Evolutionary conservation across 2,113 vertebrate genomes (phyloP), one percentile per base, ranked within the genome.

Genomic region (Callorhinus ursinus): DNA sequence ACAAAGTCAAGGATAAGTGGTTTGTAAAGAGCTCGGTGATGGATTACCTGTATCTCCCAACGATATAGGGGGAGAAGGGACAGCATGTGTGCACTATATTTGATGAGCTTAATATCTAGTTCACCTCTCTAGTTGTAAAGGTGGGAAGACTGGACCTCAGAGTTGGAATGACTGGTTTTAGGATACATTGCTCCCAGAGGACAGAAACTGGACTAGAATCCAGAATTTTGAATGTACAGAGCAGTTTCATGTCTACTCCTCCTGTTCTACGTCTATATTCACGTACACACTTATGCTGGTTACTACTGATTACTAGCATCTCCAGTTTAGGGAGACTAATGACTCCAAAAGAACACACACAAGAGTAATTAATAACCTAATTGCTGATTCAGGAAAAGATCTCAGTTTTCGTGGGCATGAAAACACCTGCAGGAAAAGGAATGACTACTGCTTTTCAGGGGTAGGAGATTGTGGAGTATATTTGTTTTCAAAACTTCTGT

Each of bases 401-500:
- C 6, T 49, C 11, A 1, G 22, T 86, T 72, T 93, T 88, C 22
- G 59, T 57, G 51, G 33, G 10, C 74, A 4, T 87, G 46, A 90
- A 88, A 82, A 61, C 28, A 85, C n/a, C 46, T 59, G 15, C 24
- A 42, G 28, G 19, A 74, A 94, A 84, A 92, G 10, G 4, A 55
- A n/a, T 42, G n/a, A 4, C 33, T 53, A 36, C 21, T 59, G 65
- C 76, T 79, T 69, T n/a, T 6, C 31, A 53, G 55, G 24, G 33
- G 2, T 26, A 28, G 46, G 49, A 91, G 31, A 69, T 6, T 28
- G 33, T 5, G 16, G 26, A 74, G 53, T 13, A 31, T 22, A 63
- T 71, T 90, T 89, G 36, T 80, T 94, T 96, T 80, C 88, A 83
- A 91, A 98, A 79, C 59, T 83, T 96, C 36, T 90, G 21, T 57